phyloP scores from a whole-genome alignment of 2,113 vertebrate species.

The Columba livia region DNA sequence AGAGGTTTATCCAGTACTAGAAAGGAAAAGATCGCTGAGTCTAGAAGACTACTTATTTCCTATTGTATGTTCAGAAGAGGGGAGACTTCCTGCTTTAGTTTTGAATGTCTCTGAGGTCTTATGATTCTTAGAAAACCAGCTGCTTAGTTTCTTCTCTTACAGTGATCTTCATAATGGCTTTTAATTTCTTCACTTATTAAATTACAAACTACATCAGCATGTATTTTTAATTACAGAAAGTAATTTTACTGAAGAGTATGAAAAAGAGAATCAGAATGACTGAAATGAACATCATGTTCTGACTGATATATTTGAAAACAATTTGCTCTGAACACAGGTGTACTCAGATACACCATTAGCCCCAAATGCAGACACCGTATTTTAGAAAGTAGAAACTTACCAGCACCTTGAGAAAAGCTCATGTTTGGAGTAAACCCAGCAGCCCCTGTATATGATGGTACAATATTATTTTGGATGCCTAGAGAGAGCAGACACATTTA shows the following conservation, averaged over 20 bases:
- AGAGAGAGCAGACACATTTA: not conserved
- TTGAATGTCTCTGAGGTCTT: not conserved
- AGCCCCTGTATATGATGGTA: slow-evolving; percentile 73
- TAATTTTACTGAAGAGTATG: not conserved
- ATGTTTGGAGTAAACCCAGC: slow-evolving; percentile 74
- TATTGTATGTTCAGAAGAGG: not conserved
- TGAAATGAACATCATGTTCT: not conserved
- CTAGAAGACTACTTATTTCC: not conserved
- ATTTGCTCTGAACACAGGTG: not conserved
- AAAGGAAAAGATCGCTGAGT: not conserved
- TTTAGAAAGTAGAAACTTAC: slow-evolving; percentile 46
- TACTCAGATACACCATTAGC: not conserved
- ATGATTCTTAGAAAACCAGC: not conserved
- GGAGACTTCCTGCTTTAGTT: not conserved
- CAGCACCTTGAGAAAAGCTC: slow-evolving; percentile 74
- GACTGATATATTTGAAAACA: not conserved
- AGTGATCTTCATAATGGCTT: not conserved
- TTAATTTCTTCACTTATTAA: not conserved
- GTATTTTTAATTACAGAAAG: not conserved
- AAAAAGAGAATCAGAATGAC: not conserved
- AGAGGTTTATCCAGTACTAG: not conserved
- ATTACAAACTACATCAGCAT: not conserved
- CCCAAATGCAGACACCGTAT: not conserved
- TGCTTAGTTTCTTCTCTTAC: not conserved
- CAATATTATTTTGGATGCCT: slow-evolving; percentile 76